These are phyloP conservation scores for Empidonax alnorum DNA, from an alignment of 2,113 vertebrate species.

Conservation along the genomic window DNA sequence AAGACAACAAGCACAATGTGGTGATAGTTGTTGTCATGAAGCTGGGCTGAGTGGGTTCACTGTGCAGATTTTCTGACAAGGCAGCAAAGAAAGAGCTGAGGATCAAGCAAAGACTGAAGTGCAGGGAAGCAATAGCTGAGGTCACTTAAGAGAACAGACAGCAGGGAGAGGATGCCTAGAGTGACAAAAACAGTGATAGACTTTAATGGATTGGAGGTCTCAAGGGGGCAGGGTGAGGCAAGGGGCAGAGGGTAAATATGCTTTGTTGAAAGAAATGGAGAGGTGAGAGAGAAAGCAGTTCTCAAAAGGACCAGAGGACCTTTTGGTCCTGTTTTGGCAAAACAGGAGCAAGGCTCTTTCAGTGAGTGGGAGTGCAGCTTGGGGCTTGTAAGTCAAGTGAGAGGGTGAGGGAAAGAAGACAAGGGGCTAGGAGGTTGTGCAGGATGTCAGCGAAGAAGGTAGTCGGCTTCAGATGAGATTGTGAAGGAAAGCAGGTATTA, in stretches of 20 bases:
- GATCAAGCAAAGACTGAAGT: constrained; percentile 41
- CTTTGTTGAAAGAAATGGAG: constrained; percentile 55
- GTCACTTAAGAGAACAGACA: constrained; percentile 27
- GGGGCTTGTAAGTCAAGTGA: constrained; percentile 26
- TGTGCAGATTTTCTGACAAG: not conserved
- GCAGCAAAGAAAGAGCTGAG: constrained; percentile 4
- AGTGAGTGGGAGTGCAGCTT: constrained; percentile 9
- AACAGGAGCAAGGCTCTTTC: constrained; percentile 30
- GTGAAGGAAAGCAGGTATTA: not conserved
- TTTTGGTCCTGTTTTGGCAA: not conserved
- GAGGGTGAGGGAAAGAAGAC: not conserved
- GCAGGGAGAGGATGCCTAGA: constrained; percentile 14
- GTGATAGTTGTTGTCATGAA: not conserved
- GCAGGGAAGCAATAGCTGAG: constrained; percentile 23
- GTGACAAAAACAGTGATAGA: constrained; percentile 56
- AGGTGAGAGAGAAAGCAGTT: not conserved
- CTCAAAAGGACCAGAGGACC: not conserved
- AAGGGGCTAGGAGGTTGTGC: not conserved
- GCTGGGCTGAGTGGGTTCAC: not conserved
- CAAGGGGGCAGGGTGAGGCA: constrained; percentile 56
- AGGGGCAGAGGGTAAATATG: constrained; percentile 32
- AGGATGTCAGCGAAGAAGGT: not conserved
- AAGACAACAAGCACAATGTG: not conserved
- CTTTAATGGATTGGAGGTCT: constrained; percentile 56
- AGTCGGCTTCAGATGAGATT: not conserved